Conservation (phyloP, 2,797 vertebrate species). For the Gymnothorax reevesii region DNA sequence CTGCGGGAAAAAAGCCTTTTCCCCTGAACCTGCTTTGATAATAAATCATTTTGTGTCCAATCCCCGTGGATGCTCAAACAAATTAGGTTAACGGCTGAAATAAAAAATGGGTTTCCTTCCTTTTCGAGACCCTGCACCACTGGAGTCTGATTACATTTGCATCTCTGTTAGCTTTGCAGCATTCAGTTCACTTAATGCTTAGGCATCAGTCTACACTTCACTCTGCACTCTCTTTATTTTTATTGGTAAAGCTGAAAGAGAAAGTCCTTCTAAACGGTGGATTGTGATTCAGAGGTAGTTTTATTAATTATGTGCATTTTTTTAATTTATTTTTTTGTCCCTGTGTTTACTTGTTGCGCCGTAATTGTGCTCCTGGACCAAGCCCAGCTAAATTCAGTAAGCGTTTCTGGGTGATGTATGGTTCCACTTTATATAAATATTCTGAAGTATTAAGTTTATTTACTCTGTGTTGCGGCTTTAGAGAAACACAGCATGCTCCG, state of each 20-base stretch:
- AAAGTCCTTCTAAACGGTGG: not conserved
- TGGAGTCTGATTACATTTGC: constrained; percentile 36
- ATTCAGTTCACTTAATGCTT: not conserved
- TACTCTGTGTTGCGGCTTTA: not conserved
- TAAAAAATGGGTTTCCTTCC: constrained; percentile 45
- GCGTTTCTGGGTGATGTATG: constrained; percentile 58
- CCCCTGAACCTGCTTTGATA: constrained; percentile 43
- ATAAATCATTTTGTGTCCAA: constrained; percentile 58
- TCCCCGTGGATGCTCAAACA: constrained; percentile 56
- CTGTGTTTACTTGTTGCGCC: not conserved
- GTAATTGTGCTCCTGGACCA: not conserved
- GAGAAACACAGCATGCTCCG: not conserved
- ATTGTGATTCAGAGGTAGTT: constrained; percentile 10
- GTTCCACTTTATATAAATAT: constrained; percentile 20
- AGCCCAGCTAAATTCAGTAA: constrained; percentile 53
- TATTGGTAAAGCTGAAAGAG: not conserved
- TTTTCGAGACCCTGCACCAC: constrained; percentile 43
- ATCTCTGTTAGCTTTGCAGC: not conserved
- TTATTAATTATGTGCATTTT: not conserved
- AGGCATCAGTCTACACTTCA: not conserved
- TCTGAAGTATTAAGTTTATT: constrained; percentile 16
- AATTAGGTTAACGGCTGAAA: constrained; percentile 49
- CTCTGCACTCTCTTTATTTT: not conserved
- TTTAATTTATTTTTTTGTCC: not conserved
- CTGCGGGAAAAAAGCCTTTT: constrained; percentile 6